These are phyloP conservation scores for Neolamprologus sp. DNA, from an alignment of 2,113 vertebrate species.

Conservation along the genomic window DNA sequence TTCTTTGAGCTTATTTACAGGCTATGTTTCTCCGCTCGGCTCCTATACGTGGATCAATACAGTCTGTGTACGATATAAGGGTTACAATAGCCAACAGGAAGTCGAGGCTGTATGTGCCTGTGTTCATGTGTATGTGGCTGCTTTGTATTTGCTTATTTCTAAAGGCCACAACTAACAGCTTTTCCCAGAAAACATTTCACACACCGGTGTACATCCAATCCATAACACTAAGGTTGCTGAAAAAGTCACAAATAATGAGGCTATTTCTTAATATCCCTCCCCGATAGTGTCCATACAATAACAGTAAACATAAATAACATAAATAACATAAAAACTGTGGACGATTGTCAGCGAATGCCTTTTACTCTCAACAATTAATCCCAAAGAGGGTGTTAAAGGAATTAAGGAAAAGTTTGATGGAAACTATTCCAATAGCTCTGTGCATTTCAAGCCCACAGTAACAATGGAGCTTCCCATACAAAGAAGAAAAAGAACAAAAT, in stretches of 20 bases:
- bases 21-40: constrained; percentile 19
- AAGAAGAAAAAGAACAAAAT: not conserved
- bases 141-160: not conserved
- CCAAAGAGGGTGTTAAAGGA: not conserved
- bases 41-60: constrained; percentile 56
- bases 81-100: constrained; percentile 22
- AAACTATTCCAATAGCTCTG: not conserved
- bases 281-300: not conserved
- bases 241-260: not conserved
- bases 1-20: constrained; percentile 59
- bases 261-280: not conserved
- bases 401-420: not conserved
- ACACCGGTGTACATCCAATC: not conserved
- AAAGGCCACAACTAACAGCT: not conserved
- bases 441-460: not conserved
- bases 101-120: not conserved
- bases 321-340: not conserved
- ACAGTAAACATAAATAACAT: not conserved
- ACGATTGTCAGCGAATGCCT: not conserved
- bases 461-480: not conserved
- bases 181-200: not conserved
- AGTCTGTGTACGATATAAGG: constrained; percentile 35
- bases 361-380: not conserved
- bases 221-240: not conserved
- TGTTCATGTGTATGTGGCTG: not conserved